Conservation (phyloP, 2,888 invertebrate genomes). For the Masnerella sp. region DNA sequence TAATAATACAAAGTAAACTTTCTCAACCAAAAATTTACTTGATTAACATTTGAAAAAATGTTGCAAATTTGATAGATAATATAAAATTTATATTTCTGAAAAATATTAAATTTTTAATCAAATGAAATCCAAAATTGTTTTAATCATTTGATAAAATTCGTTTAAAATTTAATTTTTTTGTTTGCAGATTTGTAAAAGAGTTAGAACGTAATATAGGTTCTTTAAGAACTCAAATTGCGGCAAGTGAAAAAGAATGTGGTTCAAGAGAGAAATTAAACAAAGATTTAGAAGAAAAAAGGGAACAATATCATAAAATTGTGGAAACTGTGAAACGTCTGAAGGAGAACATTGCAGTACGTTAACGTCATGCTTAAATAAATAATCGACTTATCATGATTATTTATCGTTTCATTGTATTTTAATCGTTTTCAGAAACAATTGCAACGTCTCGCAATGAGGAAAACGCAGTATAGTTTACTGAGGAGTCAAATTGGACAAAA, state of each 20-base stretch:
- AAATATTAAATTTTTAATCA: too few relatives aligned
- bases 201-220: constrained; percentile 61
- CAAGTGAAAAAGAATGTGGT: constrained; percentile 67
- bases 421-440: constrained; percentile 68
- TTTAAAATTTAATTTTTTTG: constrained; percentile 19
- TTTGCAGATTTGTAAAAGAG: constrained; percentile 65
- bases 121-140: constrained; percentile 4
- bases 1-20: too few relatives aligned
- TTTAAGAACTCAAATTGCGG: constrained; percentile 64
- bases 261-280: constrained; percentile 68
- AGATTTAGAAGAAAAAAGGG: constrained; percentile 71
- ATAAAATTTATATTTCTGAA: too few relatives aligned
- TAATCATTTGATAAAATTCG: constrained; percentile 6
- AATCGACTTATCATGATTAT: too few relatives aligned
- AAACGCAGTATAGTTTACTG: constrained; percentile 72
- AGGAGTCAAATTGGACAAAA: constrained; percentile 75
- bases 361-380: neutral
- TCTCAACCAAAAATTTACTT: too few relatives aligned
- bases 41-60: too few relatives aligned
- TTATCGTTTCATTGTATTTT: neutral
- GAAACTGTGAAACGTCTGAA: constrained; percentile 62
- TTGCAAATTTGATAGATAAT: too few relatives aligned
- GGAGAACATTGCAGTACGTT: constrained; percentile 66
- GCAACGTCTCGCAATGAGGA: constrained; percentile 70
- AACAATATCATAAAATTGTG: constrained; percentile 69